Evolutionary conservation across 2,113 vertebrate genomes (phyloP).

Genomic region (Brachionichthys hirsutus): DNA sequence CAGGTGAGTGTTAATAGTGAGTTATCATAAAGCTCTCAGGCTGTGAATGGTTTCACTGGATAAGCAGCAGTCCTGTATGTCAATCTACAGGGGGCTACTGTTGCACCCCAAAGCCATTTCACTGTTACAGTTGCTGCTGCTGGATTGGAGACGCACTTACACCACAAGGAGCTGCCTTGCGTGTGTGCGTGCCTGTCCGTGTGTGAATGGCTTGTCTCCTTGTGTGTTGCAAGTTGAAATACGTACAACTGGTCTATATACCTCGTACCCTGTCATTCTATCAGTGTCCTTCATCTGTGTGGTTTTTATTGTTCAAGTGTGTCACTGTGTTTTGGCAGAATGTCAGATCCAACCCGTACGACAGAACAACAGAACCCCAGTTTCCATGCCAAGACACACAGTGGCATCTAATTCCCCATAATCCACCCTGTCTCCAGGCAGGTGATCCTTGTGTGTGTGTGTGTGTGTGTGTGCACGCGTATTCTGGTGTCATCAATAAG

Average conservation of each 20-base stretch:
- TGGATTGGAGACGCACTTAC: slow-evolving; percentile 35
- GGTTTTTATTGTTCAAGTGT: slow-evolving; percentile 25
- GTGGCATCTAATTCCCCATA: slow-evolving; percentile 69
- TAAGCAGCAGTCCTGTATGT: slow-evolving; percentile 55
- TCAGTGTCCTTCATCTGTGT: slow-evolving; percentile 28
- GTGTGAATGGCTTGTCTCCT: neutral
- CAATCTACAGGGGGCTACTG: slow-evolving; percentile 55
- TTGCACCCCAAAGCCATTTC: slow-evolving; percentile 61
- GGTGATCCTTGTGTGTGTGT: slow-evolving; percentile 63
- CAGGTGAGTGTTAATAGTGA: slow-evolving; percentile 49
- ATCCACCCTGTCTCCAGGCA: slow-evolving; percentile 75
- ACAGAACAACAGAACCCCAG: slow-evolving; percentile 49
- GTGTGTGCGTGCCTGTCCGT: neutral
- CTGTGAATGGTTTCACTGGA: slow-evolving; percentile 63
- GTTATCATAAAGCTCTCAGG: slow-evolving; percentile 44
- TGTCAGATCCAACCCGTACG: slow-evolving; percentile 58
- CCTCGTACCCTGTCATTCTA: slow-evolving; percentile 5
- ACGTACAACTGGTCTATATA: neutral
- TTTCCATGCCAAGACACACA: slow-evolving; percentile 69
- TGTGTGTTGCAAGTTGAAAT: slow-evolving; percentile 9
- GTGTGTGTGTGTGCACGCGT: slow-evolving; percentile 14
- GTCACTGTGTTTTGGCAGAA: slow-evolving; percentile 57
- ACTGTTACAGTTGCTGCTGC: slow-evolving; percentile 77
- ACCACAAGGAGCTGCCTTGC: slow-evolving; percentile 25
- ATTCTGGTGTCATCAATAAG: slow-evolving; percentile 44